Evolutionary conservation across 2,888 invertebrate species (phyloP), one percentile per base, ranked within the genome.

Genomic region (Habrosyne pyritoides): DNA sequence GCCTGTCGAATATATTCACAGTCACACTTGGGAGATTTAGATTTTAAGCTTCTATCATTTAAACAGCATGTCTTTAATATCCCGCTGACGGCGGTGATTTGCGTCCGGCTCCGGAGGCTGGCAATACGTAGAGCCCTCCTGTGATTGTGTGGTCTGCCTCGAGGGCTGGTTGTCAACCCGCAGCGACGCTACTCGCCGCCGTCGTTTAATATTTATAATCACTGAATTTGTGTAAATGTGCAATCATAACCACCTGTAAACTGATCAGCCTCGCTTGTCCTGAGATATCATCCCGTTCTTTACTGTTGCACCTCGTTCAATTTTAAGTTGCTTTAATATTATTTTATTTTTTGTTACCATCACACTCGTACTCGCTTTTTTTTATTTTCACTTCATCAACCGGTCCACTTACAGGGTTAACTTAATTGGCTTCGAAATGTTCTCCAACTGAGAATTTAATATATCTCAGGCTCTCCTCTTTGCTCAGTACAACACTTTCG

Each of bases 381-480:
- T 86, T 91, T 87, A 87, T 91, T 91, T 89, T 89, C 89, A 89
- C 88, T 86, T 87, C 90, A 90, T 89, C 87, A 89, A 87, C 83
- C 91, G 91, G 92, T 92, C 91, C 91, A 92, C 91, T 88, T 89
- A 89, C 91, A 91, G 92, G 91, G 92, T 91, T 89, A 89, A 91
- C 90, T 89, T 88, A 87, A 91, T 91, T 91, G 91, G 91, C 90
- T 90, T 90, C 84, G 71, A 79, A 84, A 80, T 78, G 78, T 89
- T 86, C 86, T 89, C 91, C 81, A 75, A 82, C 88, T 86, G 91
- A 90, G 91, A 90, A 87, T 84, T 71, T 79, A 84, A 85, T 94
- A 94, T 93, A 95, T 87, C 94, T 95, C 96, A 96, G 96, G 91
- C 95, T 96, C 96, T 96, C 96, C 96, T 96, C 96, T 96, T 96